A percentile compares a stretch with the other conserved stretches of the same genome.
Conservation (phyloP, 2,113 vertebrate species). For the Solea solea region DNA sequence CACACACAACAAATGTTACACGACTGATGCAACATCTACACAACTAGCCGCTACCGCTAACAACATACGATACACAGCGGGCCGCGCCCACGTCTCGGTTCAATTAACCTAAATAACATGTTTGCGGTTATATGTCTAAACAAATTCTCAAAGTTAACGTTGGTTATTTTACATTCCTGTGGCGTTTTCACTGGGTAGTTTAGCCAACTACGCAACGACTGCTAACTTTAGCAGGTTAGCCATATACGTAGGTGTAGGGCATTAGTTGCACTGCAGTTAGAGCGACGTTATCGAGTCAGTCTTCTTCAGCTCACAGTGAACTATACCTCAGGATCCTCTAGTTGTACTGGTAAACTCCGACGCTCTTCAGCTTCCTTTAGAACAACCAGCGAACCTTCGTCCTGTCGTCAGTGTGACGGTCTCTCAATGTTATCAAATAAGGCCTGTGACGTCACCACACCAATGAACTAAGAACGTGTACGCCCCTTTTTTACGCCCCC, state of each 20-base stretch:
- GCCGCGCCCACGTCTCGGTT: too few relatives aligned
- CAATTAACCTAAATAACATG: too few relatives aligned
- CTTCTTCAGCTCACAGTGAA: too few relatives aligned
- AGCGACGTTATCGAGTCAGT: too few relatives aligned
- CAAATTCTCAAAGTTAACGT: too few relatives aligned
- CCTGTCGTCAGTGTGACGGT: neutral
- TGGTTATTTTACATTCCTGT: too few relatives aligned
- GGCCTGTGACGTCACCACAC: conserved; percentile 10
- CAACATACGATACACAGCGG: neutral
- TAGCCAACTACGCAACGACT: neutral
- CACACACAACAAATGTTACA: too few relatives aligned
- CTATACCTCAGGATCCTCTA: too few relatives aligned
- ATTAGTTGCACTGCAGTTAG: neutral
- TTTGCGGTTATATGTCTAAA: too few relatives aligned
- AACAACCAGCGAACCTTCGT: neutral
- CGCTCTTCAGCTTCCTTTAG: neutral
- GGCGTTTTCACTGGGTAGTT: too few relatives aligned
- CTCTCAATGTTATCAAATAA: conserved; percentile 57
- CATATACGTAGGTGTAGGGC: neutral
- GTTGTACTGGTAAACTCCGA: neutral
- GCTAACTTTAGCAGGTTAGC: neutral
- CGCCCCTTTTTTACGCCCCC: conserved; percentile 26
- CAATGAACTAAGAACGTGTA: conserved; percentile 2
- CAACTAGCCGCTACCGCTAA: neutral
- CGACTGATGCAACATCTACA: conserved; percentile 38